Evolutionary conservation across 2,113 vertebrate species (phyloP).

Genomic region (Platanista minor): DNA sequence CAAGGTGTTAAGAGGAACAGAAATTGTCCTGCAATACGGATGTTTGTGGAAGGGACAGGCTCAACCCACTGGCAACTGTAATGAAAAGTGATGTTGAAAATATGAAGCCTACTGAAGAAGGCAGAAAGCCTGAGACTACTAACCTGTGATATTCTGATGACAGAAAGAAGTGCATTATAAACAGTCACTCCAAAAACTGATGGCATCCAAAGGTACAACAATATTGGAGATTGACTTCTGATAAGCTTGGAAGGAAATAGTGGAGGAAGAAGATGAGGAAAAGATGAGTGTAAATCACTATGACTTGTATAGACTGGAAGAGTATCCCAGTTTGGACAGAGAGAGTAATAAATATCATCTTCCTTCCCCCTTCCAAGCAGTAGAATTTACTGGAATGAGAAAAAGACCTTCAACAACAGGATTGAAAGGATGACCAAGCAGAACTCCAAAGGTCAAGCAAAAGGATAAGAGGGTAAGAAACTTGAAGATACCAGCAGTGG

Average conservation of each 20-base stretch:
- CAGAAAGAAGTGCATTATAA: background rate
- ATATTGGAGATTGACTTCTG: background rate
- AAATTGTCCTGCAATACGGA: constrained; percentile 35
- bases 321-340: background rate
- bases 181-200: background rate
- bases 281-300: background rate
- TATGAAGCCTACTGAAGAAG: background rate
- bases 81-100: constrained; percentile 32
- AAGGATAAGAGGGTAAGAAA: background rate
- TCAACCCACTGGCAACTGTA: background rate
- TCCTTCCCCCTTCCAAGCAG: background rate
- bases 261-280: background rate
- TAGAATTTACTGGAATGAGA: background rate
- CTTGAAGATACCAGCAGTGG: background rate
- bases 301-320: background rate
- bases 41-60: background rate
- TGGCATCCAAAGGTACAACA: background rate
- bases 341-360: background rate
- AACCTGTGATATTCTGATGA: background rate
- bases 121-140: background rate
- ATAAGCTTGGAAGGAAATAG: background rate
- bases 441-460: background rate
- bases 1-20: constrained; percentile 59
- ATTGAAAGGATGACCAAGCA: background rate
- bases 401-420: background rate